phyloP scores from a whole-genome alignment of 2,888 invertebrate species.

The Aphidius colemani region DNA sequence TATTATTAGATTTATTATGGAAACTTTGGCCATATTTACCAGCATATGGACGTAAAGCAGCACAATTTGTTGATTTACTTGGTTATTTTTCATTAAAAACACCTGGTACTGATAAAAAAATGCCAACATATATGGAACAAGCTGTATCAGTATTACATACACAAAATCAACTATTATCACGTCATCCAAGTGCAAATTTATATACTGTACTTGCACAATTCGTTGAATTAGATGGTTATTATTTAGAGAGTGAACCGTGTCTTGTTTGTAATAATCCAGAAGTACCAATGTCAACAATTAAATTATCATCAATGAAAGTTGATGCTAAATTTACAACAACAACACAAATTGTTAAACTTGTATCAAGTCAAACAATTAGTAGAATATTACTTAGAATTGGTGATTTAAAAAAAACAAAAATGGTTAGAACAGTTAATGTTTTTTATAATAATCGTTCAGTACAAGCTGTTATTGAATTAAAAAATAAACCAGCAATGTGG shows the following conservation, averaged over 20 bases:
- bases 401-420: conserved; percentile 94
- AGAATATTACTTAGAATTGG: conserved; percentile 91
- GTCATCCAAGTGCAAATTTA: conserved; percentile 92
- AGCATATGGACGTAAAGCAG: conserved; percentile 89
- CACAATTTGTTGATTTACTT: conserved; percentile 94
- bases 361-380: conserved; percentile 93
- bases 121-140: conserved; percentile 79
- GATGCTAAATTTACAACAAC: conserved; percentile 98
- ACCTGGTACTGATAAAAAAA: conserved; percentile 71
- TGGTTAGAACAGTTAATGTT: conserved; percentile 94
- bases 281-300: conserved; percentile 87
- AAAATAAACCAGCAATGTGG: conserved; percentile 96
- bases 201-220: conserved; percentile 92
- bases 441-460: conserved; percentile 96
- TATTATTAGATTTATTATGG: conserved; percentile 84
- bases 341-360: conserved; percentile 94
- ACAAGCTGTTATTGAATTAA: conserved; percentile 95
- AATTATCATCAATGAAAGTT: conserved; percentile 89
- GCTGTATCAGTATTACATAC: conserved; percentile 83
- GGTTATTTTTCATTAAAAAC: conserved; percentile 93
- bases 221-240: conserved; percentile 94
- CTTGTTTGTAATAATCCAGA: conserved; percentile 98
- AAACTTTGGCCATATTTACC: conserved; percentile 88
- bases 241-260: conserved; percentile 95
- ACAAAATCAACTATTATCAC: conserved; percentile 87